phyloP scores from a whole-genome alignment of 2,888 invertebrate genomes.

The Drosophila mercatorum region DNA sequence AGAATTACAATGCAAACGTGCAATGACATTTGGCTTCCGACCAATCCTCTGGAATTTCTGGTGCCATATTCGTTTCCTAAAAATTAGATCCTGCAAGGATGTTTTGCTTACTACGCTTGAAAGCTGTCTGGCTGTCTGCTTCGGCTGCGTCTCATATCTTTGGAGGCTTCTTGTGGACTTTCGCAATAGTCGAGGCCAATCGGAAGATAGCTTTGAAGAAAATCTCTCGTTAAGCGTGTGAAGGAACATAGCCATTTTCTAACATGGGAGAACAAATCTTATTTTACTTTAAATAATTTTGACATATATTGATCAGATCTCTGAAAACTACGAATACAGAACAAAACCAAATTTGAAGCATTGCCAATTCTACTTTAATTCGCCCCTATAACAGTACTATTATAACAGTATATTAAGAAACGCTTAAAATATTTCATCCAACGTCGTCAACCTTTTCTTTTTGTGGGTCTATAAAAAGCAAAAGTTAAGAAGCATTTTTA shows the following conservation, averaged over 20 bases:
- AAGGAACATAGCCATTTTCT: neutral
- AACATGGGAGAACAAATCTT: neutral
- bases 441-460: no score
- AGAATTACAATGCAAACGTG: slow-evolving; percentile 11
- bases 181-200: slow-evolving; percentile 1
- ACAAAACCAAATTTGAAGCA: neutral
- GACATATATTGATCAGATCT: neutral
- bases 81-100: no score
- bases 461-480: no score
- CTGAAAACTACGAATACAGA: neutral
- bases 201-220: neutral
- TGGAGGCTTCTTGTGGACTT: neutral
- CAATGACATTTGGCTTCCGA: neutral
- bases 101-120: neutral
- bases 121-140: neutral
- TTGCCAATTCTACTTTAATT: neutral
- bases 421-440: no score
- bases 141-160: neutral
- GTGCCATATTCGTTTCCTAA: neutral
- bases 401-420: neutral
- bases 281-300: slow-evolving; percentile 1
- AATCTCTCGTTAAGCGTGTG: neutral
- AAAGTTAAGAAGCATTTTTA: neutral
- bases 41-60: neutral
- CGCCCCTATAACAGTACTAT: neutral